Base-by-base conservation (phyloP, 1,140 invertebrate species). In the Drosophila funebris region DNA sequence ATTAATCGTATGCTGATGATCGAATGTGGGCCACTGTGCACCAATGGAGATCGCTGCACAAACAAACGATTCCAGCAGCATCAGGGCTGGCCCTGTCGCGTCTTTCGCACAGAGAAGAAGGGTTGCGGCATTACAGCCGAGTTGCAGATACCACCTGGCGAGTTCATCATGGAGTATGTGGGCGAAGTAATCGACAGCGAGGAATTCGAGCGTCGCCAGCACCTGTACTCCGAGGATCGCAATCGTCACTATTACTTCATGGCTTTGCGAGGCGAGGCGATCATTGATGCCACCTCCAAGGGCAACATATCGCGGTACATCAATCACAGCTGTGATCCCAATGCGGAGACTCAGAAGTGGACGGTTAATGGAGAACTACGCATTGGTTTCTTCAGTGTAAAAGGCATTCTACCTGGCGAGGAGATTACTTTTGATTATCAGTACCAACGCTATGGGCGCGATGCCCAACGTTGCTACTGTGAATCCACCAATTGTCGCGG, bases 371-470 rank as follows among this genome's bases (percentile, higher is more conserved):
- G 98, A 1, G 97, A 99, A 92, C 92, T 99, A 6, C 93, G 98
- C 73, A 98, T 99, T 80, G 99, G 99, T 0, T 99, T 99, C 93
- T 99, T 99, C 92, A 96, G 97, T 70, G 96, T 95, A 72, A 94
- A 96, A 77, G 94, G 94, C 13, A 96, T 99, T 73, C 85, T 94
- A 37, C 94, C 94, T 6, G 97, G 97, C 1, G 98, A 99, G 92
- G 98, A 99, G 93, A 96, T 99, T 22, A 99, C 98, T 0, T 99
- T 99, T 93, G 98, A 99, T 92, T 99, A 99, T 92, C 96, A 99
- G 91, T 99, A 99, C 93, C 97, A 99, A 93, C 93, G 97, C 89
- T 99, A 98, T 94, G 98, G 97, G 2, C 97, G 98, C 92, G 96
- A 98, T 92, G 97, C 98, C 1, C 98, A 99, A 92, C 96, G 96